These are phyloP conservation scores for Leptodirus hochenwartii DNA, from an alignment of 2,888 invertebrate species.

Conservation along the genomic window DNA sequence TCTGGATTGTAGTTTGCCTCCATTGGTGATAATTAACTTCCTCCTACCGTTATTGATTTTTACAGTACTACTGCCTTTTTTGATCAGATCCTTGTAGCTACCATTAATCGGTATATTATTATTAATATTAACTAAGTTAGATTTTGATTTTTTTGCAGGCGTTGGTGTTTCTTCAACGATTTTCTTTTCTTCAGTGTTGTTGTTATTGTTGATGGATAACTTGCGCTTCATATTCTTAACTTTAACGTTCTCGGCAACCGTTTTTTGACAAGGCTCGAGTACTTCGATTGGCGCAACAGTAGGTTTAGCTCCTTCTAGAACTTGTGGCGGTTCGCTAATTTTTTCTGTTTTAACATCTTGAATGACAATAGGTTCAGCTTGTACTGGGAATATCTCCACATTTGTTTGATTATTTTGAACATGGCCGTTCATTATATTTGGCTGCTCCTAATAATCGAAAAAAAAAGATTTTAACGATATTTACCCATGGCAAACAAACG, in stretches of 20 bases:
- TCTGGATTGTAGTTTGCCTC: constrained; percentile 1
- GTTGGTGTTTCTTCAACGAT: constrained; percentile 12
- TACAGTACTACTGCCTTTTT: constrained; percentile 28
- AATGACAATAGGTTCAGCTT: neutral
- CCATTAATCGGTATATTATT: constrained; percentile 15
- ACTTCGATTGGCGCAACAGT: no score
- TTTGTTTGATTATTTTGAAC: no score
- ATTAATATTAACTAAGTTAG: no score
- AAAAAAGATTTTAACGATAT: no score
- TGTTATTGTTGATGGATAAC: constrained; percentile 21
- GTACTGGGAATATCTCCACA: neutral
- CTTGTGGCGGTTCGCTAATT: neutral
- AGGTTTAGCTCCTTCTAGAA: neutral
- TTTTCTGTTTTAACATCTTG: neutral
- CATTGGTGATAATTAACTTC: constrained; percentile 19
- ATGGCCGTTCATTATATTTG: no score
- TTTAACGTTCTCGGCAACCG: constrained; percentile 27
- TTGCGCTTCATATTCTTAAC: constrained; percentile 31
- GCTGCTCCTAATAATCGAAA: no score
- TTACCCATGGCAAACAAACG: no score
- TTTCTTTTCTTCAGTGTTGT: constrained; percentile 12
- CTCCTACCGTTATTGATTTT: constrained; percentile 28
- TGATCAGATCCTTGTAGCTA: constrained; percentile 28
- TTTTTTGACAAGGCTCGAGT: constrained; percentile 20
- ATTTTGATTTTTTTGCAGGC: constrained; percentile 18